Conservation (phyloP, 2,797 vertebrate species). For the Galago senegalensis region DNA sequence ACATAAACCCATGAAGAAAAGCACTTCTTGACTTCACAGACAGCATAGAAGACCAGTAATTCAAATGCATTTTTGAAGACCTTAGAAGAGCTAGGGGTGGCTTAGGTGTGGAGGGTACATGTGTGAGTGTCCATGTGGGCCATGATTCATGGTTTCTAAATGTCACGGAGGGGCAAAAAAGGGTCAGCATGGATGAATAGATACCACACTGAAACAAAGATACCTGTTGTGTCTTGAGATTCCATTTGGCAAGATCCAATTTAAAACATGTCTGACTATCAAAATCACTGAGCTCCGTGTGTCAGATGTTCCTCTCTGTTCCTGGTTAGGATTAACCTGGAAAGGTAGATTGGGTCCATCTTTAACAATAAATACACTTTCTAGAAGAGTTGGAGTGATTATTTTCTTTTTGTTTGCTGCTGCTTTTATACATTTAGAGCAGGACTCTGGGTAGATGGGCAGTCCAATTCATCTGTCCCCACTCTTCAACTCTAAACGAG, state of each 20-base stretch:
- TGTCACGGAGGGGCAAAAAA: background rate
- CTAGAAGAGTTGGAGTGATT: background rate
- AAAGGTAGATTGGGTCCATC: background rate
- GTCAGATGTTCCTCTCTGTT: background rate
- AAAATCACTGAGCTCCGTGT: background rate
- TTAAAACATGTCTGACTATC: background rate
- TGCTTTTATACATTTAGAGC: background rate
- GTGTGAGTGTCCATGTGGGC: background rate
- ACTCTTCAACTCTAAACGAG: too few species aligned
- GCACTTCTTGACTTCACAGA: background rate
- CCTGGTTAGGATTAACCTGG: background rate
- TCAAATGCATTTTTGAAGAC: background rate
- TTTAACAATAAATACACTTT: background rate
- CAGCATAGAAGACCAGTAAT: background rate
- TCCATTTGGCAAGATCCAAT: background rate
- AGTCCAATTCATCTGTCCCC: background rate
- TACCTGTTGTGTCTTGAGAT: background rate
- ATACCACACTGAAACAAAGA: background rate
- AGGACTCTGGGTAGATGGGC: background rate
- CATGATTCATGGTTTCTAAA: background rate
- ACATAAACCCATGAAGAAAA: background rate
- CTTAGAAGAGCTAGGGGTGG: background rate
- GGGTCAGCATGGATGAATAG: background rate
- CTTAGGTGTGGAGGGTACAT: accelerated
- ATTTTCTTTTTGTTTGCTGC: background rate